These are phyloP conservation scores for Channa striata DNA, from an alignment of 2,797 vertebrate species.

Conservation along the genomic window DNA sequence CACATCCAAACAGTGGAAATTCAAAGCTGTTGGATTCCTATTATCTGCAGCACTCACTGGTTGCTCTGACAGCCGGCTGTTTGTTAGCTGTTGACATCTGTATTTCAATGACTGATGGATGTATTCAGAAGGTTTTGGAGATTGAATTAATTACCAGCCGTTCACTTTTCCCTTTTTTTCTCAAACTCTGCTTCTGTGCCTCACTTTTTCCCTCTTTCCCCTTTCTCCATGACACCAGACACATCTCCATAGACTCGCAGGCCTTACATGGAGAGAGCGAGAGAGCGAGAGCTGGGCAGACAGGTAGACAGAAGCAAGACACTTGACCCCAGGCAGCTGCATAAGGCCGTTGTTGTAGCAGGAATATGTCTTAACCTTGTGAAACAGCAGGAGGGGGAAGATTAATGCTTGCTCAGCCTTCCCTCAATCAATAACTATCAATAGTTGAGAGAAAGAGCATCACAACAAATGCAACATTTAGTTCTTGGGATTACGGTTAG, in stretches of 20 bases:
- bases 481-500: background rate
- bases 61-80: background rate
- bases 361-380: background rate
- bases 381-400: slow-evolving; percentile 9
- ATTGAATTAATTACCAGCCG: slow-evolving; percentile 4
- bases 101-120: slow-evolving; percentile 7
- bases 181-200: background rate
- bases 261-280: slow-evolving; percentile 54
- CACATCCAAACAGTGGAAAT: background rate
- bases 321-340: slow-evolving; percentile 34
- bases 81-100: background rate
- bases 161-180: background rate
- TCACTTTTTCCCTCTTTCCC: background rate
- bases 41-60: slow-evolving; percentile 7
- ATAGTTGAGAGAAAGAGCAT: background rate
- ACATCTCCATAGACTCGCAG: slow-evolving; percentile 9
- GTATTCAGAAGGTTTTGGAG: slow-evolving; percentile 1
- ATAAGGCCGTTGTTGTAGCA: background rate
- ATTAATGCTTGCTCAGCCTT: slow-evolving; percentile 9
- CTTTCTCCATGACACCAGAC: slow-evolving; percentile 24
- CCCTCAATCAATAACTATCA: background rate
- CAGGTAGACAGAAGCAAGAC: slow-evolving; percentile 33
- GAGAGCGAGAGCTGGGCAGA: background rate
- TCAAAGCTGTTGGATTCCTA: background rate
- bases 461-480: background rate